Base-by-base conservation (phyloP, 2,888 invertebrate species). In the Dynastes tityus region DNA sequence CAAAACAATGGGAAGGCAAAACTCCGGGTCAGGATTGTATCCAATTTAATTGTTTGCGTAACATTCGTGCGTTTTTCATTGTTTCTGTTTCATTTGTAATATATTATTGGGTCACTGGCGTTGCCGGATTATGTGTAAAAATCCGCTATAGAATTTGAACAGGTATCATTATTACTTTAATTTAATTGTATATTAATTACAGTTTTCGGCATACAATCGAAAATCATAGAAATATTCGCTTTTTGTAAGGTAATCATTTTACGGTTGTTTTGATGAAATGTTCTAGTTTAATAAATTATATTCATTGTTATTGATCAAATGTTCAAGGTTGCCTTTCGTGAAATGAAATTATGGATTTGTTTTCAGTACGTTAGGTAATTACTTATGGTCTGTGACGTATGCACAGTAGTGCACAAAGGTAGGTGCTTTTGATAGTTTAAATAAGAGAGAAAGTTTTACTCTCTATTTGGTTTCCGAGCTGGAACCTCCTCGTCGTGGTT, bases 1-100 rank as follows among this genome's bases (percentile, higher is more conserved):
- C n/a, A 13, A 61, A 74, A 61, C 73, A 74, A 61, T 74, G 61
- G 61, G 22, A 61, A 37, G 49, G 22, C 8, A 49, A 61, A 61
- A 63, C 27, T 45, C 22, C 40, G 40, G 22, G 29, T 45, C 16
- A 45, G 45, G 63, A 71, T 71, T 71, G 37, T 71, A 55, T 71
- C 22, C 61, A 61, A 22, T 61, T 40, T 61, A 61, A 74, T 63
- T 74, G 40, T 73, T 58, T 73, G 49, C 22, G n/a, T 63, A 51
- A n/a, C 51, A 49, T 61, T 27, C 49, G 27, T 74, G 45, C 55
- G 27, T 61, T 45, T 45, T 68, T 51, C 51, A 74, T 8, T 68
- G 68, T 68, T 68, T 68, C 51, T 51, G 53, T 45, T 40, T 61
- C 40, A 61, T 61, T 61, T n/a, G 61, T 6, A 45, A 61, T 61